phyloP scores from a whole-genome alignment of 2,113 vertebrate species.

The Rhinolophus sinicus region DNA sequence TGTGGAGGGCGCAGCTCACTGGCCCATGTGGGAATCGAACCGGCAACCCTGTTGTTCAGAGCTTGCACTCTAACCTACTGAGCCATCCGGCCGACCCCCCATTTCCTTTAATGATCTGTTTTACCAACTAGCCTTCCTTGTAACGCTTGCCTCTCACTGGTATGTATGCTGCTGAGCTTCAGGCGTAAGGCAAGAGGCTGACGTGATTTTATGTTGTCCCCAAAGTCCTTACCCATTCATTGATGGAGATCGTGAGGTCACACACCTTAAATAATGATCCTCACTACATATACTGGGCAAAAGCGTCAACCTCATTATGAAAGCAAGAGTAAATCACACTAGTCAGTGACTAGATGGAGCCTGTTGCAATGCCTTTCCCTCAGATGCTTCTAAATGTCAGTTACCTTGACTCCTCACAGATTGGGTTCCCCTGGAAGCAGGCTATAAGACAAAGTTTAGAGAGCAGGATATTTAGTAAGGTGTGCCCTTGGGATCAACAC shows the following conservation, averaged over 20 bases:
- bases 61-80: too few species aligned
- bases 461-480: background rate
- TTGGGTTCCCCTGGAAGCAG: background rate
- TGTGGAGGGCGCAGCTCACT: too few species aligned
- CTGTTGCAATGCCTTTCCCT: background rate
- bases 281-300: background rate
- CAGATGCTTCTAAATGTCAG: background rate
- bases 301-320: constrained; percentile 45
- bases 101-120: constrained; percentile 43
- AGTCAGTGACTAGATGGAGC: background rate
- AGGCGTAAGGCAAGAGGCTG: background rate
- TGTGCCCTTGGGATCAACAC: background rate
- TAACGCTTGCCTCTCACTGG: constrained; percentile 14
- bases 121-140: background rate
- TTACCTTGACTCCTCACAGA: background rate
- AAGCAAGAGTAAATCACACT: constrained; percentile 57
- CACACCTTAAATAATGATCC: constrained; percentile 51
- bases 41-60: too few species aligned
- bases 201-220: constrained; percentile 23
- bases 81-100: too few species aligned
- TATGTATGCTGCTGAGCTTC: background rate
- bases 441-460: background rate
- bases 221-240: constrained; percentile 42
- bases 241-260: constrained; percentile 48
- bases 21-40: too few species aligned